Evolutionary conservation across 2,113 vertebrate species (phyloP).

Genomic region (Bujurquina vittata): DNA sequence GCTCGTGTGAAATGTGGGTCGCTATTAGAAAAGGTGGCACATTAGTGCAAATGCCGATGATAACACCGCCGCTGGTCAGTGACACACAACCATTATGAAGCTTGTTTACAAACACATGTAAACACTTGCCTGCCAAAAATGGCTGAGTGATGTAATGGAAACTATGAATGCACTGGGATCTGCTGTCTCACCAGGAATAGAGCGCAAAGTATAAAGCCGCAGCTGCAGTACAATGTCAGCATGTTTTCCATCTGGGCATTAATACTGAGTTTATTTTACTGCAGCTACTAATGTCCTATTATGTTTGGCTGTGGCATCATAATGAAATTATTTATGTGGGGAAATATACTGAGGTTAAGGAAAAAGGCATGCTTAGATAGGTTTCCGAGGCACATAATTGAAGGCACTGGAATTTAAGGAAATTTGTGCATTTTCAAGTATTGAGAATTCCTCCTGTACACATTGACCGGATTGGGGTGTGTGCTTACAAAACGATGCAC

Average conservation of each 20-base stretch:
- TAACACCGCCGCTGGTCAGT: neutral
- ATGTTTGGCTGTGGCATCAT: constrained; percentile 5
- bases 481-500: constrained; percentile 82
- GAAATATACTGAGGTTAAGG: neutral
- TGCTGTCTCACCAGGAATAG: constrained; percentile 54
- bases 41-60: constrained; percentile 1
- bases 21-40: neutral
- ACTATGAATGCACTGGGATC: constrained; percentile 52
- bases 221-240: constrained; percentile 22
- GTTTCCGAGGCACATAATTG: neutral
- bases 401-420: constrained; percentile 17
- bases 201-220: constrained; percentile 44
- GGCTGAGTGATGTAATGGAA: constrained; percentile 71
- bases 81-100: constrained; percentile 9
- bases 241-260: neutral
- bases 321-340: constrained; percentile 9
- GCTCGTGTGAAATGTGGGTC: constrained; percentile 2
- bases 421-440: constrained; percentile 8
- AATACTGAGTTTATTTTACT: constrained; percentile 23
- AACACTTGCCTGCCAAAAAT: constrained; percentile 57
- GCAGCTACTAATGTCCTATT: neutral
- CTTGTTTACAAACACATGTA: constrained; percentile 63
- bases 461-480: neutral
- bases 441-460: neutral
- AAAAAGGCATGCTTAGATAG: constrained; percentile 9